phyloP scores from a whole-genome alignment of 2,113 vertebrate genomes.

The Cercocebus atys region DNA sequence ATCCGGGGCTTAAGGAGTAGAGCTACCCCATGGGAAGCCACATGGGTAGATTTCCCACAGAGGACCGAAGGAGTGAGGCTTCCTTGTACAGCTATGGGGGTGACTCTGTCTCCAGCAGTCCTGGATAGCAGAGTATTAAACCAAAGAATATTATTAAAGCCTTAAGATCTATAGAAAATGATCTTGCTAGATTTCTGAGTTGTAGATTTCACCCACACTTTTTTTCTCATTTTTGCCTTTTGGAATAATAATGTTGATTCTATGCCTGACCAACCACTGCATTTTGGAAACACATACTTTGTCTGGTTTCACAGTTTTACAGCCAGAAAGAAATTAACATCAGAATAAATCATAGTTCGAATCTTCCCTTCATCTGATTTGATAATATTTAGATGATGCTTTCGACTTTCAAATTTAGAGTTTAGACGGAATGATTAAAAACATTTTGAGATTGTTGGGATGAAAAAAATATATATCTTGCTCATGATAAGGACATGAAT shows the following conservation, averaged over 20 bases:
- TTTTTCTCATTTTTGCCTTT: background rate
- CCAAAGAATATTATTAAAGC: background rate
- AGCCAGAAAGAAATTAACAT: too few species aligned
- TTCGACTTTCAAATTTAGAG: background rate
- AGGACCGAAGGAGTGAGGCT: background rate
- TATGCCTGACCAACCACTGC: background rate
- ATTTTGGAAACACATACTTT: background rate
- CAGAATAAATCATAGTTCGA: background rate
- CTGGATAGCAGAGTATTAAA: background rate
- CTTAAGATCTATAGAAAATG: background rate
- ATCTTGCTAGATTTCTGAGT: background rate
- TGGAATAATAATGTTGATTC: background rate
- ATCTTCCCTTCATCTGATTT: background rate
- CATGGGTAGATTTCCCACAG: background rate
- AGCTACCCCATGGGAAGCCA: too few species aligned
- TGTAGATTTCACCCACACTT: too few species aligned
- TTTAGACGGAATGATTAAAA: background rate
- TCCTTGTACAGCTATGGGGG: background rate
- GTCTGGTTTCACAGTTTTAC: background rate
- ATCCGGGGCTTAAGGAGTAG: background rate
- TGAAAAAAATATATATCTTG: background rate
- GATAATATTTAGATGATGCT: background rate
- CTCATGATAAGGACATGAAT: background rate
- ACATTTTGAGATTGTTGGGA: background rate
- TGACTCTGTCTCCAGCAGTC: background rate